Evolutionary conservation across 2,888 invertebrate genomes (phyloP).

Genomic region (Rapana venosa): DNA sequence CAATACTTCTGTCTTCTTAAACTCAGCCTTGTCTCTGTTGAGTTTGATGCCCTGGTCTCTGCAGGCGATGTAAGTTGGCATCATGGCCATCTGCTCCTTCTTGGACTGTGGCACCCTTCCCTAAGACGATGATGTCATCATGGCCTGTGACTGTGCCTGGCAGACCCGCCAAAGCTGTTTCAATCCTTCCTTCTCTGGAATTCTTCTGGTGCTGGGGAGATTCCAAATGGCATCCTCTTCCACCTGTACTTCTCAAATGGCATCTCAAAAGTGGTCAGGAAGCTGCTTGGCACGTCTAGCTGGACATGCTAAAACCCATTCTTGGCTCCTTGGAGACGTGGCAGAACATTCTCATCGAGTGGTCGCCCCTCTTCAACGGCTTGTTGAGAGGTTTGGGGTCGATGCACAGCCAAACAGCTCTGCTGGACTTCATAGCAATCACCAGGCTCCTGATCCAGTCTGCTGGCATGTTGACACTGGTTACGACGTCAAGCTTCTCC

Average conservation of each 20-base stretch:
- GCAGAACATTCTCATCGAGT: constrained; percentile 17
- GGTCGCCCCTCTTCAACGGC: background rate
- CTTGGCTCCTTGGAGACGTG: background rate
- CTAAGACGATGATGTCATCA: background rate
- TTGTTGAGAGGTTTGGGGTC: background rate
- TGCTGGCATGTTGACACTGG: background rate
- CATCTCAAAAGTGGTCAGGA: background rate
- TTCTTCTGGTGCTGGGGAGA: constrained; percentile 6
- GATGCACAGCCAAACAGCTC: background rate
- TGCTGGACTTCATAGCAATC: background rate
- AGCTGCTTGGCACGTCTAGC: background rate
- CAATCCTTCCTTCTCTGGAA: constrained; percentile 6
- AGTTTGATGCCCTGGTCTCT: background rate
- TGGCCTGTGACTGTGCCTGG: background rate
- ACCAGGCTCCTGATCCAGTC: constrained; percentile 18
- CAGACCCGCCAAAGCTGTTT: background rate
- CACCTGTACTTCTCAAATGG: constrained; percentile 7
- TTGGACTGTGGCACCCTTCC: background rate
- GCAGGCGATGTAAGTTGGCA: background rate
- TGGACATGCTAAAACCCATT: constrained; percentile 5
- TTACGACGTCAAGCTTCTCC: background rate
- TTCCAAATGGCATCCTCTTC: constrained; percentile 8
- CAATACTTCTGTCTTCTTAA: constrained; percentile 41
- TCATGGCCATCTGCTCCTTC: background rate
- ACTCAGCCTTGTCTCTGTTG: constrained; percentile 23